phyloP scores from a whole-genome alignment of 92 coral and sea anemone genomes.

The Heteractis magnifica region DNA sequence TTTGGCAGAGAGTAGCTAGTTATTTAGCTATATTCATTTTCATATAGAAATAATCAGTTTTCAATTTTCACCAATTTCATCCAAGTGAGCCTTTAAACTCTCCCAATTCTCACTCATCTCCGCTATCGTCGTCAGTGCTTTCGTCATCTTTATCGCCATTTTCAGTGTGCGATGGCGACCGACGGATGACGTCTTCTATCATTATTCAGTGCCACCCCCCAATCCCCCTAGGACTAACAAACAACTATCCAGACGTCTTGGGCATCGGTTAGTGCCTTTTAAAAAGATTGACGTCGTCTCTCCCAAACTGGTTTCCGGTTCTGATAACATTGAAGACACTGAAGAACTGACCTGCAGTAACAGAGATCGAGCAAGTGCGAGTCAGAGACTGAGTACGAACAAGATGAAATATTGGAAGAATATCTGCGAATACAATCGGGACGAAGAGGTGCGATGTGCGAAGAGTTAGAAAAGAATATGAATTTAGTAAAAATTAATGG shows the following conservation, averaged over 20 bases:
- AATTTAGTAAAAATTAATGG: constrained; percentile 1
- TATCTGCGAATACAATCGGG: neutral
- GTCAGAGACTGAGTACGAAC: neutral
- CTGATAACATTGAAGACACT: neutral
- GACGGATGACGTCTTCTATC: neutral
- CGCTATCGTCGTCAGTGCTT: neutral
- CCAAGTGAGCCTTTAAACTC: neutral
- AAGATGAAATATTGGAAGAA: neutral
- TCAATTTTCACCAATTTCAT: too few relatives aligned
- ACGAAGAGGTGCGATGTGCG: constrained; percentile 14
- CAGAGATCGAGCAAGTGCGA: neutral
- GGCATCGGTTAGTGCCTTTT: neutral
- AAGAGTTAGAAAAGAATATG: constrained; percentile 11
- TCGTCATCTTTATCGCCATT: constrained; percentile 31
- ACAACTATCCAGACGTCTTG: neutral
- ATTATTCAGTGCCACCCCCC: neutral
- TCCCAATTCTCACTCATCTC: constrained; percentile 13
- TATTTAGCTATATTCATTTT: too few relatives aligned
- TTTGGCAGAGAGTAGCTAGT: too few relatives aligned
- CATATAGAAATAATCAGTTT: too few relatives aligned
- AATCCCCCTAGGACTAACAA: neutral
- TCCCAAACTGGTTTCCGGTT: neutral
- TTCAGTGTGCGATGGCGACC: neutral
- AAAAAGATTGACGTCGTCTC: neutral
- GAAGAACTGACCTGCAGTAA: neutral